These are phyloP conservation scores for Aurelia aurita complex sp. Pacific DNA, from an alignment of 30 jellyfish, hydroid and myxozoan genomes.

Conservation along the genomic window DNA sequence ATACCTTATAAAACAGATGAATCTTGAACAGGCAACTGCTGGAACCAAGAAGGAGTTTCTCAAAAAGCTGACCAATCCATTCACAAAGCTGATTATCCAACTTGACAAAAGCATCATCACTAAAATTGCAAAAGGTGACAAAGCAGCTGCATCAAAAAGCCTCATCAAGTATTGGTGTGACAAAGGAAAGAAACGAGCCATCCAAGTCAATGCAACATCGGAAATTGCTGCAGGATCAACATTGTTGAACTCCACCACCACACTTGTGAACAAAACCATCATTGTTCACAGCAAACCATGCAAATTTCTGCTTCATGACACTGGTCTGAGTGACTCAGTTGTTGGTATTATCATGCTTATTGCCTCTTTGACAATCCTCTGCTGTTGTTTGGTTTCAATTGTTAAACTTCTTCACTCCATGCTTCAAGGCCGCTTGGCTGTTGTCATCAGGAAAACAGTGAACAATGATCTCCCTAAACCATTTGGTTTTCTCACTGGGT, in stretches of 20 bases:
- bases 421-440: constrained; percentile 88
- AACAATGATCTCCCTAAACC: constrained; percentile 89
- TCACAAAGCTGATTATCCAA: constrained; percentile 78
- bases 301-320: constrained; percentile 74
- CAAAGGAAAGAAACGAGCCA: constrained; percentile 70
- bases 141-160: constrained; percentile 71
- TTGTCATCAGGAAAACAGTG: constrained; percentile 75
- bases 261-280: constrained; percentile 51
- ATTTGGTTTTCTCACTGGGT: constrained; percentile 89
- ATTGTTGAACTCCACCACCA: neutral
- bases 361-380: constrained; percentile 72
- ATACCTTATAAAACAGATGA: constrained; percentile 49
- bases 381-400: constrained; percentile 77
- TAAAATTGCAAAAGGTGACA: constrained; percentile 90
- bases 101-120: constrained; percentile 88
- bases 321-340: constrained; percentile 87
- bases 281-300: constrained; percentile 62
- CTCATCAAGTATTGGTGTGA: constrained; percentile 90
- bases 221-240: too few species aligned
- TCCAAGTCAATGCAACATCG: constrained; percentile 7
- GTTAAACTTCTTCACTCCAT: constrained; percentile 87
- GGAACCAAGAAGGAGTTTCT: constrained; percentile 65
- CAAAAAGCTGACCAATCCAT: constrained; percentile 86
- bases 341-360: constrained; percentile 87
- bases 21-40: constrained; percentile 22